Evolutionary conservation across 2,113 vertebrate species (phyloP).

Genomic region (Sus scrofa): DNA sequence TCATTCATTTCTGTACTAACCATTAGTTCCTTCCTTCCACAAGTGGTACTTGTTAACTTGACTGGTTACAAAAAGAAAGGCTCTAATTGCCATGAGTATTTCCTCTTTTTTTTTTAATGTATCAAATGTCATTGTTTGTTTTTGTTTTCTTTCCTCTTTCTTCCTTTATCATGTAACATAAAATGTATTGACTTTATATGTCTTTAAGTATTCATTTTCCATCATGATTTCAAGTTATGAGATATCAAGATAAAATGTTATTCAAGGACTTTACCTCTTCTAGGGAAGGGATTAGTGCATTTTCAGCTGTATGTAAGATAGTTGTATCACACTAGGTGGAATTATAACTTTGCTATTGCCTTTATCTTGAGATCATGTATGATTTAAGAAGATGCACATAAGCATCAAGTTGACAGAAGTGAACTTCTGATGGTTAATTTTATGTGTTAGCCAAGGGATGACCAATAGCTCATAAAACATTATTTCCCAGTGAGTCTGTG

Average conservation of each 20-base stretch:
- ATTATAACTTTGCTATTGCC: background rate
- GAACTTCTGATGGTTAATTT: background rate
- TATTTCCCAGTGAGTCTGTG: background rate
- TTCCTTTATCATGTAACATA: background rate
- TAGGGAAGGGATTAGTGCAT: background rate
- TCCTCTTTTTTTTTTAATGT: background rate
- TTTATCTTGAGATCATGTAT: background rate
- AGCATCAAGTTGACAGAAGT: background rate
- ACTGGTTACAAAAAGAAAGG: background rate
- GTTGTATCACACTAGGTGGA: background rate
- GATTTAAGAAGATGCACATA: background rate
- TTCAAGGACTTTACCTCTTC: background rate
- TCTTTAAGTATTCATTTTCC: background rate
- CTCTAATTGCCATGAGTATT: background rate
- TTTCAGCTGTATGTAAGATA: background rate
- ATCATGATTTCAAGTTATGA: background rate
- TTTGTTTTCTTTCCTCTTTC: background rate
- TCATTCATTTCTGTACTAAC: background rate
- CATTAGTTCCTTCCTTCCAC: background rate
- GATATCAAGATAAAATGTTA: background rate
- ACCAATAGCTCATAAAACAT: background rate
- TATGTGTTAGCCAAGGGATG: background rate
- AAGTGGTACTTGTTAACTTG: background rate
- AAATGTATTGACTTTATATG: background rate
- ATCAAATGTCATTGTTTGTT: background rate